Base-by-base conservation (phyloP, 1,140 invertebrate species). In the Bradynema listronoti region DNA sequence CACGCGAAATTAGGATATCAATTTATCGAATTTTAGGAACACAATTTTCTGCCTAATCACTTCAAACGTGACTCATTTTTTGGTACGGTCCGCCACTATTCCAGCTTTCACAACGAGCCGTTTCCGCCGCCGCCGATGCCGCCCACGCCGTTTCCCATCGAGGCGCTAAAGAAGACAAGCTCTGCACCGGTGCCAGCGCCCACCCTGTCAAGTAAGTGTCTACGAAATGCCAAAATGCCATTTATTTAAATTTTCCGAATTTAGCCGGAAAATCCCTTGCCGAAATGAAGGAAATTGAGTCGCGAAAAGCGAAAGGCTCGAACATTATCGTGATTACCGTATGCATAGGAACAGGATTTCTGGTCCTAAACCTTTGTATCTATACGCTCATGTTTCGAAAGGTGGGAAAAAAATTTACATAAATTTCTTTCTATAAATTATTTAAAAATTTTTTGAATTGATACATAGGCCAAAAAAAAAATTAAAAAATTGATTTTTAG, bases 41-140 rank as follows among this genome's bases (percentile, higher is more conserved):
- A 77, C 43, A 58, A 78, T 45, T 71, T 77, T 33, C 85, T 89
- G 56, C 82, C 94, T 0, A 85, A 87, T 32, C 85, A 88, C 60
- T 78, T 75, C 36, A 66, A 72, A 24, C 61, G 58, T 24, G 55
- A 75, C n/a, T 64, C 61, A 9, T 77, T 77, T 45, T 77, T 66
- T 43, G 74, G 74, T 32, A 68, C 63, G 24, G 70, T 71, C 0
- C 66, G 78, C 16, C 67, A 78, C 2, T 67, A 78, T 29, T 61
- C 66, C 6, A 69, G 58, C 19, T 66, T 65, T 24, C 61, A 69
- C n/a, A 72, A 75, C 19, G 63, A 75, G 47, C 70, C 78, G 0
- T 71, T 79, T 16, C 80, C 79, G 7, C 78, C 80, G 3, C 75
- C 80, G 5, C 75, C 78, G 5, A 65, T 58, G 46, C 69, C 58